Percentiles rank a stretch among this genome's conserved stretches.
phyloP scores from a whole-genome alignment of 2,113 vertebrate species.

The Pelusios castaneus region DNA sequence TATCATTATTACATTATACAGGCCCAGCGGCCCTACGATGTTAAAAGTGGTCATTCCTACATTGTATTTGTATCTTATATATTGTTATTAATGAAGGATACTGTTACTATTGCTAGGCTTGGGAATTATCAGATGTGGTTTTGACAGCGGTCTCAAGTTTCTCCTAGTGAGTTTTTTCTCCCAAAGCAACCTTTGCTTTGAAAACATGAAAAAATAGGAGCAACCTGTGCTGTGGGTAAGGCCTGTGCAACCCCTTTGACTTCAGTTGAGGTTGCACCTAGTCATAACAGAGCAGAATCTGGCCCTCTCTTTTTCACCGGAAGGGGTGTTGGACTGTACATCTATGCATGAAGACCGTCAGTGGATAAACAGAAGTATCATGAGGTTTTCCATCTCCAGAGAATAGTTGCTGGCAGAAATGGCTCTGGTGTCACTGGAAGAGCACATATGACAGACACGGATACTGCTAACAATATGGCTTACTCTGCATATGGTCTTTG shows the following conservation, averaged over 20 bases:
- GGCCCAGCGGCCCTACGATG: background rate
- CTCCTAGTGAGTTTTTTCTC: background rate
- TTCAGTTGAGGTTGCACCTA: background rate
- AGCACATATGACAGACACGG: background rate
- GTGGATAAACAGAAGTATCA: background rate
- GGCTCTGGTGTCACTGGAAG: background rate
- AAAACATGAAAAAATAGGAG: background rate
- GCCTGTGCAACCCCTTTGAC: constrained; percentile 10
- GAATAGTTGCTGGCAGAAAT: background rate
- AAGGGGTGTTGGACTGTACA: background rate
- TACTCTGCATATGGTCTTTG: background rate
- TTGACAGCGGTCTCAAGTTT: background rate
- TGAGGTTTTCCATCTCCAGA: background rate
- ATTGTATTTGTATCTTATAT: background rate
- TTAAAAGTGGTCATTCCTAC: background rate
- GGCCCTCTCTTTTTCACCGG: background rate
- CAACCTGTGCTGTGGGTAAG: background rate
- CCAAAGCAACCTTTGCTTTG: background rate
- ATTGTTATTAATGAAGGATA: background rate
- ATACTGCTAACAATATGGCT: background rate
- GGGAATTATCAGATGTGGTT: background rate
- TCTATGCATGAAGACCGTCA: constrained; percentile 6
- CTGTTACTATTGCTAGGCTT: constrained; percentile 12
- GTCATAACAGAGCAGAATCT: constrained; percentile 19
- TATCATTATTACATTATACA: background rate